Evolutionary conservation across 1,140 invertebrate species (phyloP).

Genomic region (Ostrea edulis): DNA sequence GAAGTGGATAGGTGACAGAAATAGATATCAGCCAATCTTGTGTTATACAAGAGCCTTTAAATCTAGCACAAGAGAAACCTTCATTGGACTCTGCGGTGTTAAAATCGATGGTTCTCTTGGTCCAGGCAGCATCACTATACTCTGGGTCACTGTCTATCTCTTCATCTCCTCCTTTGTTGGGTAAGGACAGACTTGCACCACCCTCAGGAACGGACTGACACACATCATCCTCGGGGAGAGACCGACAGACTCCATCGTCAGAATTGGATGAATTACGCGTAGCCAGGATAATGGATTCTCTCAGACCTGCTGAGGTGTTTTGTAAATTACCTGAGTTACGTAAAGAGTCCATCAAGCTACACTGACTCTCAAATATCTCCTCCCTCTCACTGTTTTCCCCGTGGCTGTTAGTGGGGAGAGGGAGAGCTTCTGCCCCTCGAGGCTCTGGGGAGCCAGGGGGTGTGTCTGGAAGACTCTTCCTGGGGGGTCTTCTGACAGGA

Average conservation of each 20-base stretch:
- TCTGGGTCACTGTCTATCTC: constrained; percentile 13
- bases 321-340: constrained; percentile 35
- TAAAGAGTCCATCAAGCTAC: background rate
- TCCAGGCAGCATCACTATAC: constrained; percentile 23
- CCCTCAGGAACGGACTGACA: background rate
- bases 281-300: constrained; percentile 12
- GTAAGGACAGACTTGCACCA: no score
- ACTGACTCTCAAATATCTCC: constrained; percentile 27
- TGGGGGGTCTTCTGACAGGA: constrained; percentile 43
- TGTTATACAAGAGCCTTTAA: background rate
- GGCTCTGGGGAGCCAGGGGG: background rate
- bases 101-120: background rate
- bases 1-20: no score
- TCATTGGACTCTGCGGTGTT: background rate
- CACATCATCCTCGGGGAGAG: background rate
- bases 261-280: background rate
- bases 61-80: constrained; percentile 13
- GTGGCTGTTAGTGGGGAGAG: constrained; percentile 8
- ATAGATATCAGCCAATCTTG: background rate
- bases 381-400: background rate
- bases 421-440: background rate
- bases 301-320: constrained; percentile 7
- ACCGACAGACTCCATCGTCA: background rate
- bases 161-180: background rate
- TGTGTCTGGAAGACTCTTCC: background rate